Evolutionary conservation across 2,113 vertebrate genomes (phyloP).

Genomic region (Onychorhynchus coronatus): DNA sequence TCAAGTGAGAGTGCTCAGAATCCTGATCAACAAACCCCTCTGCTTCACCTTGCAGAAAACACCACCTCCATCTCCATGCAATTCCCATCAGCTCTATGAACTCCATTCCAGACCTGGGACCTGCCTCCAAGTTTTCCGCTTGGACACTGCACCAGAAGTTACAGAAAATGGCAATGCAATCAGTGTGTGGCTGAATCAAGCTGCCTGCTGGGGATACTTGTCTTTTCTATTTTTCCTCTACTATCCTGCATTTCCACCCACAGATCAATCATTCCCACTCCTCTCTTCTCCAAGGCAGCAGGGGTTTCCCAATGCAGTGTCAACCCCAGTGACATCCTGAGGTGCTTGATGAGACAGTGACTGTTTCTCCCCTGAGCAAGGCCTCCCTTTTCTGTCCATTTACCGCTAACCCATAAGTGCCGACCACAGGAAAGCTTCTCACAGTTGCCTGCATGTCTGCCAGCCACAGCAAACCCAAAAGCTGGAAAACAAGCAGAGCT

Average conservation of each 20-base stretch:
- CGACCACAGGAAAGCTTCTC: neutral
- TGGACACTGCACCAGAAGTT: neutral
- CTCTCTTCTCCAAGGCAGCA: neutral
- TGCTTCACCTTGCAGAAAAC: neutral
- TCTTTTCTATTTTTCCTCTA: neutral
- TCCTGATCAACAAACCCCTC: neutral
- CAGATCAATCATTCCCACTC: neutral
- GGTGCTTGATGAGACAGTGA: neutral
- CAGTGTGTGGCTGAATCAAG: neutral
- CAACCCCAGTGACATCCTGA: neutral
- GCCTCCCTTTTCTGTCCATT: neutral
- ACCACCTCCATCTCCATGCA: neutral
- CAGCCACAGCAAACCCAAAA: neutral
- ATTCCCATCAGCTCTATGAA: fast-evolving
- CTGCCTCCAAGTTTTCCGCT: neutral
- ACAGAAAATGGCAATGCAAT: neutral
- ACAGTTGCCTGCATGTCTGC: neutral
- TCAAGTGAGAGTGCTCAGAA: neutral
- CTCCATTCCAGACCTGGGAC: neutral
- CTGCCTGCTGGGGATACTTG: neutral
- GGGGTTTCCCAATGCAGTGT: neutral
- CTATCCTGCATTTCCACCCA: neutral
- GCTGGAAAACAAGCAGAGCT: neutral
- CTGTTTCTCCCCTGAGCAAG: neutral
- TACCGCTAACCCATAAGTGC: neutral